These are phyloP conservation scores for Eilema caniola DNA, from an alignment of 2,888 invertebrate genomes.

Conservation along the genomic window DNA sequence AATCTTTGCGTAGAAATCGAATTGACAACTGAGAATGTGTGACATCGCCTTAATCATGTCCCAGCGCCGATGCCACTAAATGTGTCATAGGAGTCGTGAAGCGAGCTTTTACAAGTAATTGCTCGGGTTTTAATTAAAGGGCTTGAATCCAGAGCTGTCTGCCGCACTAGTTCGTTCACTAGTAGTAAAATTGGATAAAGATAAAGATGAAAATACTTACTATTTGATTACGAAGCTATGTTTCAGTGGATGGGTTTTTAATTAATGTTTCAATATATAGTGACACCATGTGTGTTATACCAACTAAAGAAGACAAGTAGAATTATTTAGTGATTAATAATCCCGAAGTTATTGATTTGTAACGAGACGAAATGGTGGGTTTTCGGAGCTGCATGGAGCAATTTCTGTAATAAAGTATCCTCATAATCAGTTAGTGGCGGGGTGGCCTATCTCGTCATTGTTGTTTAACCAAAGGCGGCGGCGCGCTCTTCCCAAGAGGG, in stretches of 20 bases:
- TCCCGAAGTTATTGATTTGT: too few relatives aligned
- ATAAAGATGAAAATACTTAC: not conserved
- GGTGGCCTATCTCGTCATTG: too few relatives aligned
- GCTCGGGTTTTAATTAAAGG: constrained; percentile 51
- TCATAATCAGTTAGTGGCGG: too few relatives aligned
- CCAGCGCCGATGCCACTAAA: constrained; percentile 20
- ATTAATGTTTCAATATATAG: too few relatives aligned
- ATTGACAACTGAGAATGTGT: not conserved
- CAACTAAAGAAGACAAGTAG: too few relatives aligned
- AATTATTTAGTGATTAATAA: too few relatives aligned
- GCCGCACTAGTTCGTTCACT: constrained; percentile 32
- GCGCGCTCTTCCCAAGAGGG: too few relatives aligned
- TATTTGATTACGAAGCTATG: not conserved
- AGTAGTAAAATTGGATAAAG: constrained; percentile 14
- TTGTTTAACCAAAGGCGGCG: too few relatives aligned
- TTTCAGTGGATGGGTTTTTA: not conserved
- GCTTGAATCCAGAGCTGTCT: constrained; percentile 46
- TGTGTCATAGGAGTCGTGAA: constrained; percentile 21
- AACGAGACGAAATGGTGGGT: too few relatives aligned
- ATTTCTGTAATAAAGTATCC: too few relatives aligned
- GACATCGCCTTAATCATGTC: not conserved
- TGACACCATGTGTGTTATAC: too few relatives aligned
- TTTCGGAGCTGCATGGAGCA: too few relatives aligned
- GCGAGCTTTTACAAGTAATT: constrained; percentile 49
- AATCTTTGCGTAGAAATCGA: not conserved